Evolutionary conservation across 2,888 invertebrate genomes (phyloP), one percentile per base, ranked within the genome.

Genomic region (Melanchra persicariae): DNA sequence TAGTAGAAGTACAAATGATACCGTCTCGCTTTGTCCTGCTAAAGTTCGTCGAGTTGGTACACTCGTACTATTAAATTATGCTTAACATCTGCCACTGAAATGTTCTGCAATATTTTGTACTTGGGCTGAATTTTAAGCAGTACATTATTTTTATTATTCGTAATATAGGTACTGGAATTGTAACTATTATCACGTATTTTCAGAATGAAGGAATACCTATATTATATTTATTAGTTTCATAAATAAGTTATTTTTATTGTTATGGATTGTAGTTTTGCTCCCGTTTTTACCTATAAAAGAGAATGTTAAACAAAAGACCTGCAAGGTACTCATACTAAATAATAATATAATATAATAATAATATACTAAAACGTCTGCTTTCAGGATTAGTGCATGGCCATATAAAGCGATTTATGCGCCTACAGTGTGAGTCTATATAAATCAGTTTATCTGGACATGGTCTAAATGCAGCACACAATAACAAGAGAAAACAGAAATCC

Each of bases 51-150:
- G 81, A 81, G 79, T 84, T 72, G 57, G 72, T 80, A 81, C 77
- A 81, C 65, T 79, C 69, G 77, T 77, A 70, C 74, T 79, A 70
- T 83, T 77, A 82, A 84, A 84, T 82, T 77, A 84, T 82, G 70
- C 85, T 79, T 84, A 70, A 82, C 85, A 82, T 79, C 83, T 83
- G 83, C 83, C 62, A 74, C 69, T 74, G 85, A 83, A 85, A 82
- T 82, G 65, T 72, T 82, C 73, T 57, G 72, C 59, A 77, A 79
- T 84, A 81, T 78, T 85, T 76, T 77, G 61, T 78, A 77, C 77
- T 67, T 66, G 68, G 70, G 34, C 70, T 77, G 84, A 84, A 84
- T 79, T 81, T 77, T 70, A 83, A 81, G 45, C 52, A 70, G 72
- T 57, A 62, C 70, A 66, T 79, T 72, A 72, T 70, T 72, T 72